Evolutionary conservation across 2,888 invertebrate species (phyloP).

Genomic region (Ecliptopera silaceata): DNA sequence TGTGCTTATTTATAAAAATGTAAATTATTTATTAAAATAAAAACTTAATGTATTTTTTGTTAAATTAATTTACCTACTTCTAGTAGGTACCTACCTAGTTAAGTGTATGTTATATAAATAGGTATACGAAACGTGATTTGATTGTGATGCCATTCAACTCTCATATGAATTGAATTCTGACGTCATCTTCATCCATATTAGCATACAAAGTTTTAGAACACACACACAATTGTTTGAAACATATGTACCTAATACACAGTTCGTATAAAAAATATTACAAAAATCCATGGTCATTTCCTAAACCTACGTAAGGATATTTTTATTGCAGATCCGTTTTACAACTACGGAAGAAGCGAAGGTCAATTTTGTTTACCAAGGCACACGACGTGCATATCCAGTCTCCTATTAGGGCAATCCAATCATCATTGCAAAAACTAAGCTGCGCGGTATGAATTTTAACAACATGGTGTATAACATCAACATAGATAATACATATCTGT

Average conservation of each 20-base stretch:
- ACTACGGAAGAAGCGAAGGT: constrained; percentile 47
- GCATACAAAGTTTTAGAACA: neutral
- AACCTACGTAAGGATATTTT: constrained; percentile 11
- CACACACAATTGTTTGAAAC: neutral
- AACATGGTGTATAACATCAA: constrained; percentile 56
- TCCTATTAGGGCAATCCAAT: constrained; percentile 54
- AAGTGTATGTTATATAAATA: neutral
- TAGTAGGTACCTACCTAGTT: no score
- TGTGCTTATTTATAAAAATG: no score
- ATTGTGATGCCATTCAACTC: constrained; percentile 33
- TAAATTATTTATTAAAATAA: no score
- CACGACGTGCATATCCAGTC: constrained; percentile 41
- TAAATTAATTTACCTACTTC: no score
- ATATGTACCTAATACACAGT: no score
- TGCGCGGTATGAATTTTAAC: constrained; percentile 65
- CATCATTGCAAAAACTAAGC: constrained; percentile 65
- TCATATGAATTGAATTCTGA: constrained; percentile 20
- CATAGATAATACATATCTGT: constrained; percentile 13
- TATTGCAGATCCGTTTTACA: constrained; percentile 14
- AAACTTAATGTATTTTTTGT: no score
- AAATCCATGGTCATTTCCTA: constrained; percentile 20
- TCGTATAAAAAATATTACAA: neutral
- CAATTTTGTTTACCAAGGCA: constrained; percentile 55
- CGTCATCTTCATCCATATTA: constrained; percentile 18
- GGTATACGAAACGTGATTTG: constrained; percentile 23